Evolutionary conservation across 2,113 vertebrate species (phyloP), one percentile per base, ranked within the genome.

Genomic region (Nycticebus coucang): DNA sequence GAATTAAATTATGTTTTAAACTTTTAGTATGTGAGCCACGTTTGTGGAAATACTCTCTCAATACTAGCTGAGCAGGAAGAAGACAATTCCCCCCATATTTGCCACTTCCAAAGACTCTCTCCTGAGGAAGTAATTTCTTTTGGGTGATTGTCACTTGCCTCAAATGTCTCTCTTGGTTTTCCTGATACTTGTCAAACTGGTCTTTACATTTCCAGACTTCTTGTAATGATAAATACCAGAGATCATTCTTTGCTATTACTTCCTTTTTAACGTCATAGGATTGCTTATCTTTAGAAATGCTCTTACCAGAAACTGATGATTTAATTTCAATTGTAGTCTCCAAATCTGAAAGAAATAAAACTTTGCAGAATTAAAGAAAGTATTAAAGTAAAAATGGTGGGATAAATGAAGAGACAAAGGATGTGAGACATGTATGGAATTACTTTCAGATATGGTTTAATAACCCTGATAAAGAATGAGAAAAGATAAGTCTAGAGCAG

Each of bases 191-290:
- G 24, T 81, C 30, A n/a, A 96, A 57, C 24, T 66, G 72, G 19
- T 93, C 87, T 82, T 87, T 86, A 93, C 74, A 81, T 45, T 87
- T 95, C 95, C 97, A 96, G 68, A 95, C 41, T 60, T 97, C 95
- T 91, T 97, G 95, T 88, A 96, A 37, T 64, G 96, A 97, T 57
- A 96, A 93, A 91, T 93, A 93, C 96, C 96, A 96, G 41, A 94
- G 78, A 68, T 94, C 62, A 74, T 41, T 60, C 57, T 53, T 93
- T 75, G 82, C 24, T 19, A 74, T 59, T 91, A 79, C 81, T 95
- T 96, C 84, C 77, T 87, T 89, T 84, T 96, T 97, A 95, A 96
- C 64, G 62, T 55, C 86, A 95, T 0, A 79, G 50, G 50, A 15
- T 2, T 69, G 62, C 94, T 93, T 78, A 79, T 86, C 83, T 93